Percentiles rank a stretch among this genome's conserved stretches.
These are phyloP conservation scores for Betta splendens DNA, from an alignment of 2,797 vertebrate species.

Conservation along the genomic window DNA sequence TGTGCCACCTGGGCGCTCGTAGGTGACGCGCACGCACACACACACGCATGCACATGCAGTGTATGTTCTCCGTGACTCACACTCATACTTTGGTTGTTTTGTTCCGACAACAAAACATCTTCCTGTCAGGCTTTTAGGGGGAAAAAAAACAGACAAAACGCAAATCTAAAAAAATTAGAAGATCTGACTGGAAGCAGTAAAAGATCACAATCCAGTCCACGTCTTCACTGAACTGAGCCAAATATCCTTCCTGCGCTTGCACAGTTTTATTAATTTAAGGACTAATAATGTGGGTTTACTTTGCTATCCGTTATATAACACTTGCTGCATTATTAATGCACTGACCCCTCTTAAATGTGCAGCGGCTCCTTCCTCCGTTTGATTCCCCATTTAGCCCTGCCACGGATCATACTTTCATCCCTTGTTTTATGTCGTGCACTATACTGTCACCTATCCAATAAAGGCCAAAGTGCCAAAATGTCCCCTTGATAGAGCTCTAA, in stretches of 20 bases:
- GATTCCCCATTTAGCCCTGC: too few species aligned
- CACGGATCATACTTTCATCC: not conserved
- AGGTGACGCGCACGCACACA: conserved; percentile 36
- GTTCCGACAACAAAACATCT: conserved; percentile 14
- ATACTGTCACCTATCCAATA: not conserved
- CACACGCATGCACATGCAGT: conserved; percentile 13
- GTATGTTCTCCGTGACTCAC: conserved; percentile 1
- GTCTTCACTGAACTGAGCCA: not conserved
- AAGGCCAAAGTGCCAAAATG: not conserved
- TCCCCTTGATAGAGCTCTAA: not conserved
- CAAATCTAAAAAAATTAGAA: conserved; percentile 18
- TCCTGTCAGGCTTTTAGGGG: conserved; percentile 14
- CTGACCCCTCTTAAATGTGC: not conserved
- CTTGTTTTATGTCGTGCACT: not conserved
- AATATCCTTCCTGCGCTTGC: too few species aligned
- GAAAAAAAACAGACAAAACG: conserved; percentile 4
- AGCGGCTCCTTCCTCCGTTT: not conserved
- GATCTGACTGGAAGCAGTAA: too few species aligned
- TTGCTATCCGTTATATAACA: not conserved
- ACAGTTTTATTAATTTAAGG: too few species aligned
- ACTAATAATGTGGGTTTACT: too few species aligned
- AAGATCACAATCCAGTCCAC: too few species aligned
- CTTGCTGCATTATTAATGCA: not conserved
- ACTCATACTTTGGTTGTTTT: not conserved
- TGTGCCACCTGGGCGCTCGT: conserved; percentile 67